Percentiles rank a stretch among this genome's conserved stretches.
Evolutionary conservation across 1,140 invertebrate genomes (phyloP).

Genomic region (Drosophila obscura): DNA sequence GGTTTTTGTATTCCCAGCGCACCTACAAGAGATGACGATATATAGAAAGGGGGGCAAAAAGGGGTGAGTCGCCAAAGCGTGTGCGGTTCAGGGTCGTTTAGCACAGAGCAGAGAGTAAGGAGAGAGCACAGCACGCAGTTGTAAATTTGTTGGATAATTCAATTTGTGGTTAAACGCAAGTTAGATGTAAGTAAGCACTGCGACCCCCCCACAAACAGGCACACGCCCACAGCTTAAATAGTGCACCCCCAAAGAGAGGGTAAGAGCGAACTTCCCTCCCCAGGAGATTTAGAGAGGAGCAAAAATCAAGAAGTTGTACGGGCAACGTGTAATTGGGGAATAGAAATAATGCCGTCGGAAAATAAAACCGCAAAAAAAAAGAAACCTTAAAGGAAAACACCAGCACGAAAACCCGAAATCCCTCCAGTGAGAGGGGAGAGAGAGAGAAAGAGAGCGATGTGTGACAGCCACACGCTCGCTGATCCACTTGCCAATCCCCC

Average conservation of each 20-base stretch:
- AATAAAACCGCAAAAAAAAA: conserved; percentile 32
- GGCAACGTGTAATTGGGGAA: conserved; percentile 66
- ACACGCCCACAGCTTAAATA: conserved; percentile 47
- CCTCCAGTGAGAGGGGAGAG: conserved; percentile 7
- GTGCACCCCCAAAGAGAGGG: conserved; percentile 22
- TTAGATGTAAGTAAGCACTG: conserved; percentile 54
- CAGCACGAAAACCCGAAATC: conserved; percentile 34
- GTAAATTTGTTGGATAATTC: conserved; percentile 77
- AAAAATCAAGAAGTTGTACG: conserved; percentile 51
- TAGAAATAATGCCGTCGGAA: conserved; percentile 53
- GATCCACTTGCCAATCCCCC: conserved; percentile 69
- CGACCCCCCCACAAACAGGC: conserved; percentile 10
- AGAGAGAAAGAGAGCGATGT: background rate
- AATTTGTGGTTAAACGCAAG: conserved; percentile 78
- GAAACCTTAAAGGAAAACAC: conserved; percentile 17
- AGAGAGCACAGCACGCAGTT: conserved; percentile 36
- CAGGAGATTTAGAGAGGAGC: conserved; percentile 2
- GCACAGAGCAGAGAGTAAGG: background rate
- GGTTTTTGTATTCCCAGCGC: no score
- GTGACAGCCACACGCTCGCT: conserved; percentile 24
- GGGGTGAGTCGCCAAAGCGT: background rate
- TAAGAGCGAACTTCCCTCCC: background rate
- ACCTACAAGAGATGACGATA: no score
- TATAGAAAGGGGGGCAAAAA: no score
- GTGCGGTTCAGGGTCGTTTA: conserved; percentile 1